These are phyloP conservation scores for Chironomus riparius DNA, from an alignment of 2,888 invertebrate genomes.

Conservation along the genomic window DNA sequence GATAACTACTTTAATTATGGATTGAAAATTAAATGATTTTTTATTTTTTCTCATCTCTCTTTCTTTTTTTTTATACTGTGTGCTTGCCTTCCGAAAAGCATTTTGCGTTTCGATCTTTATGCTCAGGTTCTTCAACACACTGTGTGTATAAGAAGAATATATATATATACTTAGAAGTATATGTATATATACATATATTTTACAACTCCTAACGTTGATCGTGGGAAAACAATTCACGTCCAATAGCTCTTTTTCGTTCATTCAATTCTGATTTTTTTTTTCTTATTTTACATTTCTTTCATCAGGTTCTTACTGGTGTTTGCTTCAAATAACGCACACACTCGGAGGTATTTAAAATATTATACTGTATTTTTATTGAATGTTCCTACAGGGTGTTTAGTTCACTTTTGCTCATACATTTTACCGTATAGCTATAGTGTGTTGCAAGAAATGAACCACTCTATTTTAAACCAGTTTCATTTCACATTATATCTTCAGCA, in stretches of 20 bases:
- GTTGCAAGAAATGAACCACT: constrained; percentile 3
- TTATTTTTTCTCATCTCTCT: constrained; percentile 8
- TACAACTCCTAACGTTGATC: constrained; percentile 26
- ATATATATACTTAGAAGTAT: neutral
- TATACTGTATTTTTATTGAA: constrained; percentile 21
- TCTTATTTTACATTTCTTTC: constrained; percentile 21
- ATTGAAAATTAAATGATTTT: constrained; percentile 27
- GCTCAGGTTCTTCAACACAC: constrained; percentile 24
- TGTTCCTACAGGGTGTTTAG: constrained; percentile 3
- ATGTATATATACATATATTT: constrained; percentile 9
- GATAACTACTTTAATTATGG: constrained; percentile 27
- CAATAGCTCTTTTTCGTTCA: constrained; percentile 26
- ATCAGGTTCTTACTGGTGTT: constrained; percentile 25
- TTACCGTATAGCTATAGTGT: neutral
- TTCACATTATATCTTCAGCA: neutral
- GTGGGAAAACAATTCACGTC: constrained; percentile 28
- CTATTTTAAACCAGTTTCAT: constrained; percentile 21
- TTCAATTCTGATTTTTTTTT: constrained; percentile 24
- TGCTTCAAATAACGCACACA: constrained; percentile 14
- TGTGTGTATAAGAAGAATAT: neutral
- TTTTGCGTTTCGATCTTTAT: constrained; percentile 26
- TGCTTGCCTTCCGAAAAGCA: constrained; percentile 22
- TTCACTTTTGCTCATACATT: neutral
- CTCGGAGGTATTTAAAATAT: constrained; percentile 23
- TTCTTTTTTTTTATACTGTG: neutral